Base-by-base conservation (phyloP, 2,113 vertebrate species). In the Chionis minor region DNA sequence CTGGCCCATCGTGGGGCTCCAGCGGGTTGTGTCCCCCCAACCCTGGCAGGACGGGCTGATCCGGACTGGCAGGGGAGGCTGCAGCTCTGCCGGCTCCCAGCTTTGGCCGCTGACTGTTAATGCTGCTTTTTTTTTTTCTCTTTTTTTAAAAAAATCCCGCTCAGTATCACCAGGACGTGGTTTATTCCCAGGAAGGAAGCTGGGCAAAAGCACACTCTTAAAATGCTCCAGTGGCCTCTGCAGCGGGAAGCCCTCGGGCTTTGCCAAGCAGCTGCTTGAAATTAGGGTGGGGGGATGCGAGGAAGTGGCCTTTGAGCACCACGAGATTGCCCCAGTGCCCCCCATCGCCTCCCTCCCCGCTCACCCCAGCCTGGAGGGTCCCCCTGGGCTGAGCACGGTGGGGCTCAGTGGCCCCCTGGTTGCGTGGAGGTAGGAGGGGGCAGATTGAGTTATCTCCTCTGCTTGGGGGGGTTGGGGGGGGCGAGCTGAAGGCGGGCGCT, bases 141-240 rank as follows among this genome's bases (percentile, higher is more conserved):
- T 49, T 62, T 26, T 62, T 38, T 38, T 38, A 38, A 38, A 38
- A 38, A 38, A 38, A 38, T 8, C 38, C 38, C 38, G 3, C 70
- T 79, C 79, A 1, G 4, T 85, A 74, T 94, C 90, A 32, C 62
- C 81, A 87, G 90, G 88, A 95, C 62, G 27, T 79, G 88, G 85
- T 86, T 92, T 94, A 90, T 97, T 97, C 88, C 88, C 86, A 94
- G 92, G 94, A 95, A 97, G 90, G 96, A 97, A 96, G 88, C 58
- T 2, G 16, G 66, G 84, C 38, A 16, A 73, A 70, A 94, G 51
- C 81, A 91, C 5, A 1, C 84, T 93, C 51, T 94, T 85, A 81
- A 93, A 96, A 88, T 18, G 35, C 88, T 82, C 74, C 5, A 1
- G 24, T n/a, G 30, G 91, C 89, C 89, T 96, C 74, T 91, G 91